Base-by-base conservation (phyloP, 2,113 vertebrate genomes). In the Phrynocephalus versicolor region DNA sequence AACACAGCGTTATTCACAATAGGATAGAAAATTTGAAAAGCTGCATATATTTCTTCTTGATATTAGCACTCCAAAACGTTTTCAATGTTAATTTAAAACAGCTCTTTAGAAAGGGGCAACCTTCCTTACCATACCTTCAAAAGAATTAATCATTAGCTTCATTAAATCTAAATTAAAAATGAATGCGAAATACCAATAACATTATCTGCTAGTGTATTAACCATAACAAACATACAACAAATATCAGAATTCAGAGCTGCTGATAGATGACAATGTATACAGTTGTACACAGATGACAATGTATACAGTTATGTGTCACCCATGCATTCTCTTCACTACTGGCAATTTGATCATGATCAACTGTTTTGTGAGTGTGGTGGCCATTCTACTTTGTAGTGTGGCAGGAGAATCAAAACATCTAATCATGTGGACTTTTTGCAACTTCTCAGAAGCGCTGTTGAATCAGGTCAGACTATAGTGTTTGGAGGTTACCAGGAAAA, bases 61-160 rank as follows among this genome's bases (percentile, higher is more conserved):
- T 74, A 81, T 18, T 82, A 25, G 81, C 69, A 79, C 3, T 19
- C 72, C 10, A 10, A 65, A 45, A 60, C 79, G 33, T 87, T 13
- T 35, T 18, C 60, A 62, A 65, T 39, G 37, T 9, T 81, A 27
- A 74, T 64, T 80, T 30, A 77, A 81, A 75, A 30, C 23, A 41
- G 41, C 9, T 70, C 25, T 81, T 81, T 64, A 39, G 35, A 69
- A 80, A 79, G 2, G 18, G 2, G 69, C 19, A 57, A 10, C 60
- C 81, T 33, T 0, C 0, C 2, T 1, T 8, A 30, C 35, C 25
- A 81, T 71, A 3, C 2, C 23, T 55, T 86, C 25, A 58, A 1
- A 51, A n/a, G 4, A 75, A 1, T 51, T 4, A 72, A 51, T 0
- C 0, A 69, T 82, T 39, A 51, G 30, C 16, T 0, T 33, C 62